Conservation (phyloP, 2,888 invertebrate genomes). For the Cantharis rufa region DNA sequence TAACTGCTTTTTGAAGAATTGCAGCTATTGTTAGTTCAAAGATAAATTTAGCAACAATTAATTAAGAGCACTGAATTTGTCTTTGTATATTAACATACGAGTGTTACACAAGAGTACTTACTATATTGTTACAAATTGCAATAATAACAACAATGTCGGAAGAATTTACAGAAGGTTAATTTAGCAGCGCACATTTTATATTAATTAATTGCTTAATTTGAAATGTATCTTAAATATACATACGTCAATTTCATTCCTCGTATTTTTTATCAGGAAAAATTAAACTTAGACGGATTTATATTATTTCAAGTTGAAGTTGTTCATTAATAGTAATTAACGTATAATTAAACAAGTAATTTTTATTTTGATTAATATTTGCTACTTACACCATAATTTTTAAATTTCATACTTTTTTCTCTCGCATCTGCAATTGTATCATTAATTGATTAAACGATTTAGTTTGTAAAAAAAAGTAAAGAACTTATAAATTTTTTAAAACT, state of each 20-base stretch:
- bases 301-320: background rate
- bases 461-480: background rate
- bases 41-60: slow-evolving; percentile 14
- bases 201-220: background rate
- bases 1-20: background rate
- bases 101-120: background rate
- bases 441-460: background rate
- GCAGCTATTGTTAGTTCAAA: background rate
- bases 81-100: background rate
- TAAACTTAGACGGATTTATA: background rate
- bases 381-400: background rate
- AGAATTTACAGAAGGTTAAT: slow-evolving; percentile 7
- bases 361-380: background rate
- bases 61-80: slow-evolving; percentile 16
- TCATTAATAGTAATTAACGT: background rate
- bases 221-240: background rate
- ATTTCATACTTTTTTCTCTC: background rate
- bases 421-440: background rate
- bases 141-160: slow-evolving; percentile 12
- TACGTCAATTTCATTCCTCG: background rate
- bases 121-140: slow-evolving; percentile 1
- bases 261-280: background rate
- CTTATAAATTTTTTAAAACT: background rate
- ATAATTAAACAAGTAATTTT: background rate
- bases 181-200: background rate